Conservation (phyloP, 2,888 invertebrate species). For the Molorchus minor region DNA sequence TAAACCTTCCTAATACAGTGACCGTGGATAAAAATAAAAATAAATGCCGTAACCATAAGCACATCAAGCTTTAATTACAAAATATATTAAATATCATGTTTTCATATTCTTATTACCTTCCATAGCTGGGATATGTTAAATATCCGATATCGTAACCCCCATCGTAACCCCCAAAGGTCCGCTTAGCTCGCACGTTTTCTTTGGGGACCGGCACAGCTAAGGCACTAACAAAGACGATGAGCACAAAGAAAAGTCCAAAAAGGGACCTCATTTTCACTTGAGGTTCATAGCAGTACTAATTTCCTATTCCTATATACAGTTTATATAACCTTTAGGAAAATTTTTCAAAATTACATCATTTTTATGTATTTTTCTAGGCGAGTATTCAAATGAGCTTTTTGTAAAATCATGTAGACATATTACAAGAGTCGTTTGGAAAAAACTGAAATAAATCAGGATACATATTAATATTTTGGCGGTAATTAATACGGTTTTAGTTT, state of each 20-base stretch:
- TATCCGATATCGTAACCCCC: not conserved
- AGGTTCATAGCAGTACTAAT: not conserved
- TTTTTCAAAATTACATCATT: not conserved
- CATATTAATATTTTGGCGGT: not conserved
- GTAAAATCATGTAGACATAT: too few relatives aligned
- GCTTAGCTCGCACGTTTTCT: not conserved
- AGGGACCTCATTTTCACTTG: not conserved
- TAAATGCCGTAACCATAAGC: too few relatives aligned
- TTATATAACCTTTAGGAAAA: conserved; percentile 1
- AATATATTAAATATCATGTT: not conserved
- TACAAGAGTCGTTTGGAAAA: not conserved
- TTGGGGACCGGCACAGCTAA: not conserved
- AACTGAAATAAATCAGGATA: not conserved
- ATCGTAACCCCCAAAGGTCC: not conserved
- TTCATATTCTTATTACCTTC: not conserved
- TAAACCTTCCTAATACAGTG: too few relatives aligned
- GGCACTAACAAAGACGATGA: not conserved
- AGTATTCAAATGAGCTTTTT: not conserved
- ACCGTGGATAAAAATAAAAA: too few relatives aligned
- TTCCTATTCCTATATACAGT: not conserved
- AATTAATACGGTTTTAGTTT: not conserved
- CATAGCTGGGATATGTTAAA: conserved; percentile 1
- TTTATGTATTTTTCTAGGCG: not conserved
- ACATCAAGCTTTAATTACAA: too few relatives aligned
- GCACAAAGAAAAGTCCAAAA: not conserved